Percentiles rank a stretch among this genome's conserved stretches.
phyloP scores from a whole-genome alignment of 2,888 invertebrate genomes.

The Sesamia inferens region DNA sequence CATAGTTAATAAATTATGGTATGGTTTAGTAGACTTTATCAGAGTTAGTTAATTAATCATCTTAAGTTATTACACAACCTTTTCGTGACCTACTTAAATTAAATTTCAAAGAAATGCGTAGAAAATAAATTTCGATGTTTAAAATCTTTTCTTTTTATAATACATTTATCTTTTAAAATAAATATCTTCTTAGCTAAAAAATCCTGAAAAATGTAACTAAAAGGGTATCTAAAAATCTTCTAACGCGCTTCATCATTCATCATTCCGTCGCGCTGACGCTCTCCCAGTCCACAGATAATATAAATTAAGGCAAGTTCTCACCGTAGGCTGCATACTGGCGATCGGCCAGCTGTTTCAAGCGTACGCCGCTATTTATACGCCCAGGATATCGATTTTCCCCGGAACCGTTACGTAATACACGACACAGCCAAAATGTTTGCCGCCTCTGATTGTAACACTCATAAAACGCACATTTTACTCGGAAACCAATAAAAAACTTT shows the following conservation, averaged over 20 bases:
- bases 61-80: neutral
- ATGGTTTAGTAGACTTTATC: neutral
- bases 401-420: conserved; percentile 87
- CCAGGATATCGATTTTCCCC: conserved; percentile 87
- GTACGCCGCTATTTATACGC: conserved; percentile 86
- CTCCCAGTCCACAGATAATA: conserved; percentile 41
- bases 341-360: conserved; percentile 87
- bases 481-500: conserved; percentile 62
- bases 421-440: conserved; percentile 77
- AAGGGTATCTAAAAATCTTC: neutral
- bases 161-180: neutral
- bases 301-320: conserved; percentile 69
- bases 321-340: conserved; percentile 86
- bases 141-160: neutral
- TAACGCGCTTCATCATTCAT: conserved; percentile 28
- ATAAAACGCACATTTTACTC: conserved; percentile 74
- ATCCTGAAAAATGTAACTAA: neutral
- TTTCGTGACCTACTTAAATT: conserved; percentile 15
- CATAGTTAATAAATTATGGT: neutral
- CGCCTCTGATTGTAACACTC: conserved; percentile 77
- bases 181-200: neutral
- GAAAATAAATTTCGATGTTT: too few relatives aligned
- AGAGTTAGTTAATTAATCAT: neutral
- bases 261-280: conserved; percentile 24
- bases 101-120: neutral